These are phyloP conservation scores for Maniola hyperantus DNA, from an alignment of 2,888 invertebrate species.

Conservation along the genomic window DNA sequence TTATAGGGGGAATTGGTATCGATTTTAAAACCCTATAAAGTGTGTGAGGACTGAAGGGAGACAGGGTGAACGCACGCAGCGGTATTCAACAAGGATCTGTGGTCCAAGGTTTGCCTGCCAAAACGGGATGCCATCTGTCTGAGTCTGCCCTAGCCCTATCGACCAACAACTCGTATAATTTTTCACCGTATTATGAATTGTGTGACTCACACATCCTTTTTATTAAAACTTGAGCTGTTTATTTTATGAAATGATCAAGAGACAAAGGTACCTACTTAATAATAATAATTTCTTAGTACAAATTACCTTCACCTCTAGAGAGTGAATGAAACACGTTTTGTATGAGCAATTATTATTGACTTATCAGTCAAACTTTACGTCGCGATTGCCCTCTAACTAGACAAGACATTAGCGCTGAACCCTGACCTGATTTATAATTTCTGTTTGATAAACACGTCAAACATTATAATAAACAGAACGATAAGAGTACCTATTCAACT, in stretches of 20 bases:
- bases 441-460: not conserved
- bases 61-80: slow-evolving; percentile 68
- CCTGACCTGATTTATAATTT: not conserved
- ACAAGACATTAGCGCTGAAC: not conserved
- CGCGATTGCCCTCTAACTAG: not conserved
- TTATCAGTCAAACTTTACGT: slow-evolving; percentile 2
- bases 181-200: not conserved
- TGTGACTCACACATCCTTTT: not conserved
- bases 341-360: slow-evolving; percentile 10
- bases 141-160: slow-evolving; percentile 24
- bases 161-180: slow-evolving; percentile 21
- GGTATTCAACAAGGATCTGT: slow-evolving; percentile 54
- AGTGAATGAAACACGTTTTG: slow-evolving; percentile 8
- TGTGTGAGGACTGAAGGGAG: slow-evolving; percentile 53
- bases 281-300: not conserved
- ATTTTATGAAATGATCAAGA: not conserved
- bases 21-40: slow-evolving; percentile 75
- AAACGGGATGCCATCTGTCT: slow-evolving; percentile 62
- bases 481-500: not conserved
- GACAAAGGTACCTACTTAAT: not conserved
- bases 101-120: slow-evolving; percentile 59
- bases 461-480: not conserved
- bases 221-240: not conserved
- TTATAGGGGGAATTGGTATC: slow-evolving; percentile 54
- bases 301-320: not conserved